Base-by-base conservation (phyloP, 1,140 invertebrate species). In the Alviniconcha marisindica region DNA sequence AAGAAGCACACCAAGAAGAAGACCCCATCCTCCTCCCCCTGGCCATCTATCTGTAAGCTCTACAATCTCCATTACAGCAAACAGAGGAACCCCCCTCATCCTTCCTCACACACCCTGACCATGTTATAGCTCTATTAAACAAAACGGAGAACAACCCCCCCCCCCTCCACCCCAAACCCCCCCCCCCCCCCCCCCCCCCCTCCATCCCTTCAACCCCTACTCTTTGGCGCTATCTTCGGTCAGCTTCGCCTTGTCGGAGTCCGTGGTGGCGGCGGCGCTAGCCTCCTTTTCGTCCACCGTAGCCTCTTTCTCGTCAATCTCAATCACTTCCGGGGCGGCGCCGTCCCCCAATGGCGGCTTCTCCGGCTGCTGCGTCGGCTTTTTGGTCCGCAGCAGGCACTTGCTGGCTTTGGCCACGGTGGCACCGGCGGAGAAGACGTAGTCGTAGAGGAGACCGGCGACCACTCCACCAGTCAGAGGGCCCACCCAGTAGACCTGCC, bases 401-500 rank as follows among this genome's bases (percentile, higher is more conserved):
- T 87, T 88, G 66, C 77, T 85, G 48, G 85, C 87, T 74, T 85
- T 82, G 31, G 82, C 85, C 36, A 89, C 84, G 2, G 89, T 88
- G 44, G 89, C 89, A 1, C 88, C 88, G 56, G 87, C 88, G 18
- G 89, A 81, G 73, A 89, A 90, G 33, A 90, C 77, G 84, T 87
- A 90, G 87, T 95, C 95, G 94, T 98, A 98, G 15, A 97, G 86
- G 0, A 96, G 87, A 1, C 96, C 97, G 14, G 96, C 97, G 0
- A 96, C 71, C 7, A 96, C 90, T 2, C 95, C 97, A 1, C 97
- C 97, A 2, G 95, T 85, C 0, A 97, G 93, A 0, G 97, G 97
- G 0, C 97, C 97, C 21, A 96, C 95, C 97, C 97, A 98, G 92
- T 98, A 98, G 7, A 98, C 94, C 96, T 90, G 69, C 5, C 15